phyloP scores from a whole-genome alignment of 2,797 vertebrate genomes.

The Ctenopoma kingsleyae region DNA sequence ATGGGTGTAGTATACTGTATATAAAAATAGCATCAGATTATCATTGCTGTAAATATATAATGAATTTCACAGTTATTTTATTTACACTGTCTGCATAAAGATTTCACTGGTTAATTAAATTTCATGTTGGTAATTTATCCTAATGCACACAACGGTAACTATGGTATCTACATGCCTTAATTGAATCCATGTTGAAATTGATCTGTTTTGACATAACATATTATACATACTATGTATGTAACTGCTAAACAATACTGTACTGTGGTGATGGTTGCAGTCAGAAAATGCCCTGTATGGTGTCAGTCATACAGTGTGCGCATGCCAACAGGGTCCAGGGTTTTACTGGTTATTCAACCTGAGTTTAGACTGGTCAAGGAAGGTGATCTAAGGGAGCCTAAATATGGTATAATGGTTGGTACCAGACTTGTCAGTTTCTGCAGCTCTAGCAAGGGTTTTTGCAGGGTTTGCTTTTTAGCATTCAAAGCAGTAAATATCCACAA shows the following conservation, averaged over 20 bases:
- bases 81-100: not conserved
- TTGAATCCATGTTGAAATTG: not conserved
- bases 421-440: conserved; percentile 7
- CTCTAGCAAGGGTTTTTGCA: conserved; percentile 7
- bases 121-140: not conserved
- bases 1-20: not conserved
- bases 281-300: conserved; percentile 12
- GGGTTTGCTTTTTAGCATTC: conserved; percentile 13
- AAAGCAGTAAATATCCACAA: conserved; percentile 15
- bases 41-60: not conserved
- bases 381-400: conserved; percentile 57
- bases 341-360: conserved; percentile 12
- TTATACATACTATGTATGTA: not conserved
- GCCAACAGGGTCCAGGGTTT: conserved; percentile 23
- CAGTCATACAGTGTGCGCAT: conserved; percentile 25
- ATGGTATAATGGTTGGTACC: conserved; percentile 33
- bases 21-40: not conserved
- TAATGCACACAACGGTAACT: not conserved
- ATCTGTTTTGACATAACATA: conserved; percentile 7
- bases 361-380: conserved; percentile 25
- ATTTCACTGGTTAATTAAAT: conserved; percentile 8
- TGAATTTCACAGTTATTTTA: not conserved
- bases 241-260: not conserved
- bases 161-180: too few species aligned
- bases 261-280: conserved; percentile 13